Evolutionary conservation across 2,888 invertebrate species (phyloP), one percentile per base, ranked within the genome.

Genomic region (Melanophora roralis): DNA sequence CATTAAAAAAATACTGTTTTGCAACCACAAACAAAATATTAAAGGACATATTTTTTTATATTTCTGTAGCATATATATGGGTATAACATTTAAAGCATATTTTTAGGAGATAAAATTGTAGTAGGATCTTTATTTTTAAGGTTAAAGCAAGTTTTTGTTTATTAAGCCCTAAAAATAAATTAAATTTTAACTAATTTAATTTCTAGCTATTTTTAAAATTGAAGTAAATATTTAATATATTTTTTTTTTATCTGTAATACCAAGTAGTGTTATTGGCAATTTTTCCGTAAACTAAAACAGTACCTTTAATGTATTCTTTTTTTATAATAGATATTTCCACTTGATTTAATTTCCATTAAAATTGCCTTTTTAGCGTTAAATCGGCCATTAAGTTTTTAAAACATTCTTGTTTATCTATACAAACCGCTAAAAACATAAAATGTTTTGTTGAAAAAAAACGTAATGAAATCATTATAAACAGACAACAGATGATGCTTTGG

Each of bases 381-480:
- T 6, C 21, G 11, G 11, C 19, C 60, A n/a, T 34, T 32, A 51
- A 34, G 32, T 23, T 23, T 49, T 49, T 1, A 12, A 4, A 40
- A 40, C n/a, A 40, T 40, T 40, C 40, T 9, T n/a, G 40, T 43
- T 43, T 43, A 19, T 21, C 16, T 14, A 23, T 40, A 12, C 40
- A 1, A 51, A 51, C 27, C 19, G 21, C 60, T 64, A 65, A 55
- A 5, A 27, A 23, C 16, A 65, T 71, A 74, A 27, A 74, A 74
- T 74, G 65, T 71, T 59, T 67, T 53, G 71, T 79, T 67, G 74
- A 74, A n/a, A 60, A 74, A 79, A 74, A 60, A 60, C 60, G 67
- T 71, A 79, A 79, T 67, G 74, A 71, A 71, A 71, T 71, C 79
- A 75, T 79, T 79, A 79, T 75, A 16, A 32, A 40, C 14, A 59